Evolutionary conservation across 2,113 vertebrate genomes (phyloP).

Genomic region (Lichenostomus cassidix): DNA sequence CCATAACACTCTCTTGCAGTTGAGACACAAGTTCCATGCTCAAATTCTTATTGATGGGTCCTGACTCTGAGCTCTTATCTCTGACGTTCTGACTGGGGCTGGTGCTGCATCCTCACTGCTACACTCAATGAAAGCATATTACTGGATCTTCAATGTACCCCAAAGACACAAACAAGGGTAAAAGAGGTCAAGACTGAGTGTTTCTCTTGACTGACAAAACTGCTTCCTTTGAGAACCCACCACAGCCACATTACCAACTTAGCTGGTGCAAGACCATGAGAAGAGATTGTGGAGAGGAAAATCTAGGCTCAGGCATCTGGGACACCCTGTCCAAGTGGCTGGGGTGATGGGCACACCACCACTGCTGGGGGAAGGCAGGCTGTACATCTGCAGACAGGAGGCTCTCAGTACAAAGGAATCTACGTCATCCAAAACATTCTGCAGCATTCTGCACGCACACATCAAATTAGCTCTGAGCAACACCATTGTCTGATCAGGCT

Average conservation of each 20-base stretch:
- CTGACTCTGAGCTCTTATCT: background rate
- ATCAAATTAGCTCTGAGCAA: background rate
- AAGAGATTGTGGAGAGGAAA: background rate
- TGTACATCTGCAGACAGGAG: background rate
- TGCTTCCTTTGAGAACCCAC: background rate
- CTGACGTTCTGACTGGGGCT: accelerated
- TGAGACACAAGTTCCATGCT: background rate
- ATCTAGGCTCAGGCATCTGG: background rate
- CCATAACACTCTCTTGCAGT: background rate
- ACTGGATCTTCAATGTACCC: background rate
- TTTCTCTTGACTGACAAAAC: background rate
- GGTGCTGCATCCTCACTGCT: background rate
- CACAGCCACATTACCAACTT: background rate
- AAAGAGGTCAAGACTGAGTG: background rate
- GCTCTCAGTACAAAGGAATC: background rate
- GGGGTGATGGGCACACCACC: background rate
- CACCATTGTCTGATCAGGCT: background rate
- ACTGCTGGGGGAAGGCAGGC: background rate
- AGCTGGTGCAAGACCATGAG: accelerated
- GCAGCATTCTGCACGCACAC: background rate
- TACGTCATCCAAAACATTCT: background rate
- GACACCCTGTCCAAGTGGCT: background rate
- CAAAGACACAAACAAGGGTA: background rate
- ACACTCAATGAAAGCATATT: background rate
- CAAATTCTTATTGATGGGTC: background rate